Conservation (phyloP, 2,113 vertebrate genomes). For the Drymodes brunneopygia region DNA sequence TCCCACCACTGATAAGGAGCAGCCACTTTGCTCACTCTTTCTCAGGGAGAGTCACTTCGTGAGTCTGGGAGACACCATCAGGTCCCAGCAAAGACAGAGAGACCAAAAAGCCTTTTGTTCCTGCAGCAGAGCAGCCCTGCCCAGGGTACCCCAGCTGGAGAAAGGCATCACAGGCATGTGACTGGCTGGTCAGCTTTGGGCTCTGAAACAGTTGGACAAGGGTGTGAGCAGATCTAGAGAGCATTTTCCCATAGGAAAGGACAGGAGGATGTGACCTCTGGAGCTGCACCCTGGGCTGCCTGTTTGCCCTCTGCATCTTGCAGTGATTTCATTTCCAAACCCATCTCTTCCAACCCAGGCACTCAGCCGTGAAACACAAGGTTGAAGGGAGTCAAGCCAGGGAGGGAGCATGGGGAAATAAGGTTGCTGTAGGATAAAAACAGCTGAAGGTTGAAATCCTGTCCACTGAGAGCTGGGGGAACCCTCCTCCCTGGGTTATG, state of each 20-base stretch:
- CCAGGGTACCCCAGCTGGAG: background rate
- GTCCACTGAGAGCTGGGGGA: background rate
- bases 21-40: background rate
- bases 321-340: constrained; percentile 21
- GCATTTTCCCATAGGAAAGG: constrained; percentile 66
- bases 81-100: background rate
- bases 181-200: background rate
- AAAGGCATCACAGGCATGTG: background rate
- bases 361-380: background rate
- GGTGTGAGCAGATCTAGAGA: constrained; percentile 14
- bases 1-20: background rate
- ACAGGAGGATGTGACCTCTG: constrained; percentile 38
- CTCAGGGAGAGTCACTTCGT: background rate
- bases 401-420: background rate
- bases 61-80: background rate
- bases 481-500: background rate
- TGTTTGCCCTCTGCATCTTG: background rate
- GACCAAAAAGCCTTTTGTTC: background rate
- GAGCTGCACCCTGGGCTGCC: background rate
- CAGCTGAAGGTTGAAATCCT: background rate
- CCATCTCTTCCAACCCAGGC: background rate
- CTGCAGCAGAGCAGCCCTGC: background rate
- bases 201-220: background rate
- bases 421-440: background rate
- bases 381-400: background rate